Evolutionary conservation across 1,140 invertebrate genomes (phyloP), one percentile per base, ranked within the genome.

Genomic region (Nephila pilipes): DNA sequence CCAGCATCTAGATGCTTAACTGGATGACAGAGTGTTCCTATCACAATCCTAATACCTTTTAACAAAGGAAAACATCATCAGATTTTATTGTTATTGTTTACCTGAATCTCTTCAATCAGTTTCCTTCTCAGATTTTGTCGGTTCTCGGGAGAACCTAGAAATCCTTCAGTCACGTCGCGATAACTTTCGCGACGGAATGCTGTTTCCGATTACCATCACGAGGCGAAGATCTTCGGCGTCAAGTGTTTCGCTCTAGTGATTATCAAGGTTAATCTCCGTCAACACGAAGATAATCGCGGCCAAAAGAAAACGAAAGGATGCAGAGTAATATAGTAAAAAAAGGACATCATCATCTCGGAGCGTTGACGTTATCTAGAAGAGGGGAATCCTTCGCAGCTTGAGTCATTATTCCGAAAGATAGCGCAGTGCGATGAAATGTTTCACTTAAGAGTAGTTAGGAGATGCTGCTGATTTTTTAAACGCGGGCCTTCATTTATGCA

Each of bases 201-300:
- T 36, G n/a, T 65, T 75, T 75, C 69, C 69, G 69, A 75, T 75
- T 75, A 36, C 69, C 32, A 75, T 75, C 69, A 18, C 69, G 6
- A 29, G 29, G 29, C 18, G 69, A 54, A 83, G 38, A 46, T 29
- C 55, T 83, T 83, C 12, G 54, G 54, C 80, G 54, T 54, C 38
- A 83, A 83, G 6, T 54, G 38, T 25, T 83, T 22, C 80, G 80
- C 80, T 83, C 38, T 1, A 10, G 22, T 54, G 80, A 83, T 25
- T 83, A 55, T 83, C 80, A 83, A 83, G 54, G 54, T 25, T 83
- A 29, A 54, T 29, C 54, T 83, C 80, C 46, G 29, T 83, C 80
- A 55, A 83, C 80, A 83, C 1, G 25, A 14, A 46, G 80, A 83
- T 83, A 83, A 83, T 83, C 54, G 29, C 38, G 54, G 20, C 38